Conservation (phyloP, 2,888 invertebrate species). For the Muscina levida region DNA sequence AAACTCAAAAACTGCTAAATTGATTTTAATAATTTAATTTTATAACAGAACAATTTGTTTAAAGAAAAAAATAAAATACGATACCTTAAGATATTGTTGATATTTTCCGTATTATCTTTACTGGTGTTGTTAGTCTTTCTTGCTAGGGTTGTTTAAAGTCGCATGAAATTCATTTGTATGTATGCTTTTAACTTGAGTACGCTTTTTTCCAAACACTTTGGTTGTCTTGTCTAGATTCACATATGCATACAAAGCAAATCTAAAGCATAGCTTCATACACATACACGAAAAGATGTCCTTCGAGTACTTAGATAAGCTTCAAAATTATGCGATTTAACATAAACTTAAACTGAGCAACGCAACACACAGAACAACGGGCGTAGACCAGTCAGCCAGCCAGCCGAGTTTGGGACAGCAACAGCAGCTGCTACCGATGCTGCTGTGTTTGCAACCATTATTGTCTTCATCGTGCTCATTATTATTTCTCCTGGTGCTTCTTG, state of each 20-base stretch:
- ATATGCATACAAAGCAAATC: slow-evolving; percentile 16
- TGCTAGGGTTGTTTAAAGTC: not conserved
- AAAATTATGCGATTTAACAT: slow-evolving; percentile 63
- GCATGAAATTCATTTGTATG: slow-evolving; percentile 31
- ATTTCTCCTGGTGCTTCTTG: slow-evolving; percentile 14
- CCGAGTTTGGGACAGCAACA: not conserved
- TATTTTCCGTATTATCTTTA: too few species aligned
- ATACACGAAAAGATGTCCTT: slow-evolving; percentile 46
- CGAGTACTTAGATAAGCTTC: slow-evolving; percentile 63
- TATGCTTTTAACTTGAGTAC: slow-evolving; percentile 44
- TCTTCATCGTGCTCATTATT: slow-evolving; percentile 26
- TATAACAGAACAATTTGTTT: too few species aligned
- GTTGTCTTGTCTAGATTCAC: slow-evolving; percentile 9
- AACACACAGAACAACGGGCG: not conserved
- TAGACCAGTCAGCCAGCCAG: not conserved
- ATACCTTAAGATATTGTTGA: too few species aligned
- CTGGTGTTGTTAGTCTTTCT: too few species aligned
- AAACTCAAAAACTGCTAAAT: too few species aligned
- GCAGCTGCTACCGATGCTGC: not conserved
- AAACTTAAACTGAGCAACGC: slow-evolving; percentile 53
- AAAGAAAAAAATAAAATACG: too few species aligned
- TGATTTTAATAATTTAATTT: too few species aligned
- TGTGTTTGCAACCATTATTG: slow-evolving; percentile 1
- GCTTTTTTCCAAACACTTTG: slow-evolving; percentile 4
- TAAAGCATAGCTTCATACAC: slow-evolving; percentile 24